Percentiles rank a stretch among this genome's conserved stretches.
These are phyloP conservation scores for Sycophila sp. DNA, from an alignment of 1,140 invertebrate genomes.

Conservation along the genomic window DNA sequence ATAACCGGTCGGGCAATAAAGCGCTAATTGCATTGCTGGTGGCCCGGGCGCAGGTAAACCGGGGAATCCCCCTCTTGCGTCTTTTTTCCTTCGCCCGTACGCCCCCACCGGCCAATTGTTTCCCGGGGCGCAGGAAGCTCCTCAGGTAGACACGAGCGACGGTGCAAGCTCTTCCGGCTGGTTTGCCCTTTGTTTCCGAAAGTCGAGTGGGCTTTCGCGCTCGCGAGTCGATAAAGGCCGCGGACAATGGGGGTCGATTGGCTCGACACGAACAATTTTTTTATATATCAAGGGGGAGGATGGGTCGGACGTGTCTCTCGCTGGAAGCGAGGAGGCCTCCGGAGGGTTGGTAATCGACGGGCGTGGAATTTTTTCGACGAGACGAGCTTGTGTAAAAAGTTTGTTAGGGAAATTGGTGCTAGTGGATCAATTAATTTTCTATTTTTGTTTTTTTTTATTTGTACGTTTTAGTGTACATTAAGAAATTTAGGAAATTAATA, in stretches of 20 bases:
- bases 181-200: conserved; percentile 6
- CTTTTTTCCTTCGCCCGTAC: not conserved
- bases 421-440: no score
- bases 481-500: no score
- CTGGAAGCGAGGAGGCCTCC: not conserved
- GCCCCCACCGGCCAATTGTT: not conserved
- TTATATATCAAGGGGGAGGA: not conserved
- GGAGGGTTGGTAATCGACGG: not conserved
- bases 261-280: no score
- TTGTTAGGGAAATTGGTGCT: no score
- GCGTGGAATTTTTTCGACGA: not conserved
- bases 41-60: not conserved
- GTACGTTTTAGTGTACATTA: no score
- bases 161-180: not conserved
- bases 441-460: no score
- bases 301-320: not conserved
- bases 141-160: not conserved
- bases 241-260: not conserved
- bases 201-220: not conserved
- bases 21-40: conserved; percentile 10
- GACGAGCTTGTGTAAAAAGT: no score
- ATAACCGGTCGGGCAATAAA: not conserved
- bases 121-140: not conserved
- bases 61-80: not conserved
- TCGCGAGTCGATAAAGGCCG: no score